phyloP scores from a whole-genome alignment of 2,797 vertebrate genomes.

The Hippocampus kuda region DNA sequence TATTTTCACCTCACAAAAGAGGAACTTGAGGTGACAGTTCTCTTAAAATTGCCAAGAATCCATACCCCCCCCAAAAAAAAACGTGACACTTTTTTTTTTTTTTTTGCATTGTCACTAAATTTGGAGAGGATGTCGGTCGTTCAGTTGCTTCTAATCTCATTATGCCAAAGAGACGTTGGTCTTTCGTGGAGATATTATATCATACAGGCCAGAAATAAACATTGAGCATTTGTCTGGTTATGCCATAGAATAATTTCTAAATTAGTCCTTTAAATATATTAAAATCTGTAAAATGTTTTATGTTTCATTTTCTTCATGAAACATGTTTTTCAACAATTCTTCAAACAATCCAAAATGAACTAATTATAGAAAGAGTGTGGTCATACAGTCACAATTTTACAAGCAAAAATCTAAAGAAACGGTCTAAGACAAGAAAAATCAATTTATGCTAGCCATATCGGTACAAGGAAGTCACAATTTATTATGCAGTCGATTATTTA shows the following conservation, averaged over 20 bases:
- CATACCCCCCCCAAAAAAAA: not conserved
- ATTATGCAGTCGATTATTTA: too few species aligned
- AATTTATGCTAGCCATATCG: too few species aligned
- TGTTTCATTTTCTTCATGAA: too few species aligned
- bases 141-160: not conserved
- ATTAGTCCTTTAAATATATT: not conserved
- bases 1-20: not conserved
- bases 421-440: too few species aligned
- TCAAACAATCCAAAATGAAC: too few species aligned
- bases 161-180: not conserved
- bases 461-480: too few species aligned
- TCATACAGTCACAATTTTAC: too few species aligned
- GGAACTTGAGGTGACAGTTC: not conserved
- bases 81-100: not conserved
- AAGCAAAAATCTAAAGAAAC: too few species aligned
- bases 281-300: too few species aligned
- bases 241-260: not conserved
- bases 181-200: not conserved
- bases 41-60: not conserved
- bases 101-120: not conserved
- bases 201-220: not conserved
- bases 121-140: not conserved
- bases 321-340: too few species aligned
- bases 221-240: not conserved
- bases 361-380: too few species aligned